These are phyloP conservation scores for Lateolabrax maculatus DNA, from an alignment of 2,797 vertebrate genomes.

Conservation along the genomic window DNA sequence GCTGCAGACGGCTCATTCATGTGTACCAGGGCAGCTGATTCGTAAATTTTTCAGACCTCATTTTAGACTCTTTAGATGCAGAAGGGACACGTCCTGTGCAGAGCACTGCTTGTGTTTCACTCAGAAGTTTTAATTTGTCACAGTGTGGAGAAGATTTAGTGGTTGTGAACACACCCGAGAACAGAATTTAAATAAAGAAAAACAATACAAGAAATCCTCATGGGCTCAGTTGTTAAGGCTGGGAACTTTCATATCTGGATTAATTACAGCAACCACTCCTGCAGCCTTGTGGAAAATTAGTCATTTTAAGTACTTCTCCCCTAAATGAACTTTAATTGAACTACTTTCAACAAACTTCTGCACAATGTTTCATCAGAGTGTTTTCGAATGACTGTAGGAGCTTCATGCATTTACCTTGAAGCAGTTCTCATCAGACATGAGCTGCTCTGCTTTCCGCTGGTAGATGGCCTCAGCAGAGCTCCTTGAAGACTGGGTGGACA, in stretches of 20 bases:
- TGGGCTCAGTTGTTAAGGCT: no score
- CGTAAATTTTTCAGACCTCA: neutral
- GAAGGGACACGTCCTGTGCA: neutral
- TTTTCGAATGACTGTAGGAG: neutral
- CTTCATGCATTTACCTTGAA: constrained; percentile 89
- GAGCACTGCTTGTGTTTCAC: neutral
- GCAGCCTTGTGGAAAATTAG: constrained; percentile 1
- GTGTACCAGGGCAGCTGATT: neutral
- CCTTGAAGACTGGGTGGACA: constrained; percentile 88
- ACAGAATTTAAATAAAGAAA: neutral
- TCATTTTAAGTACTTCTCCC: constrained; percentile 2
- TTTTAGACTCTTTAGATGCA: neutral
- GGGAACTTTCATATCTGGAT: neutral
- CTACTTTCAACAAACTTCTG: neutral
- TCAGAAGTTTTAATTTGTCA: neutral
- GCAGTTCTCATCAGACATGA: constrained; percentile 98
- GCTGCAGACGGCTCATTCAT: neutral
- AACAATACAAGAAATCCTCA: neutral
- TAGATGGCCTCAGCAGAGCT: constrained; percentile 87
- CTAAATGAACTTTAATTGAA: constrained; percentile 7
- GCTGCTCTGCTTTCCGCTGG: constrained; percentile 95
- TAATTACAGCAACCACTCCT: neutral
- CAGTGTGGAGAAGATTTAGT: neutral
- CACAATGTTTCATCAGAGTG: neutral
- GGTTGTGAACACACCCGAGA: neutral